Conservation (phyloP, 2,113 vertebrate genomes). For the Syrrhaptes paradoxus region DNA sequence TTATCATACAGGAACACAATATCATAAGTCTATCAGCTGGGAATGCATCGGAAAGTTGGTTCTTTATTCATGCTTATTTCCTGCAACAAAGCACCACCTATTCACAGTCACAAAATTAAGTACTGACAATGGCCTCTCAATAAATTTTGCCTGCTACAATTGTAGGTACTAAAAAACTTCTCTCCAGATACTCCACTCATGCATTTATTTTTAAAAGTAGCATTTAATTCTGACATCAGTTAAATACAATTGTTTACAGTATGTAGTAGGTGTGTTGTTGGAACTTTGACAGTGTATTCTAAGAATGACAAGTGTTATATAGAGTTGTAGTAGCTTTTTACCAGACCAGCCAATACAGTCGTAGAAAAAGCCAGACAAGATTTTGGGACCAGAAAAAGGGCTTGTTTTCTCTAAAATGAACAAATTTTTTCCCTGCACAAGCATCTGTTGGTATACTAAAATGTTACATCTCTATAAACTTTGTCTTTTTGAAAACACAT, state of each 20-base stretch:
- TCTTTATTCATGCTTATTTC: neutral
- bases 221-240: neutral
- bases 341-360: neutral
- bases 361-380: neutral
- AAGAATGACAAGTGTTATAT: neutral
- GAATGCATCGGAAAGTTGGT: neutral
- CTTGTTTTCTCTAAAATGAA: neutral
- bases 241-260: slow-evolving; percentile 1
- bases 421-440: neutral
- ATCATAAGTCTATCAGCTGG: neutral
- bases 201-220: neutral
- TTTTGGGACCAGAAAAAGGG: neutral
- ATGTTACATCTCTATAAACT: neutral
- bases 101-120: neutral
- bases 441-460: neutral
- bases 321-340: neutral
- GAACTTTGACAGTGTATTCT: neutral
- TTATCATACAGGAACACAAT: neutral
- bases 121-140: neutral
- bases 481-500: neutral
- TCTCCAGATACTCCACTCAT: neutral
- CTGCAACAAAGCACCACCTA: neutral
- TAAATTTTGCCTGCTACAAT: neutral
- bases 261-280: neutral
- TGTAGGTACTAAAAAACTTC: neutral